Percentiles rank a stretch among this genome's conserved stretches.
These are phyloP conservation scores for Heliconius hewitsoni DNA, from an alignment of 1,140 invertebrate species.

Conservation along the genomic window DNA sequence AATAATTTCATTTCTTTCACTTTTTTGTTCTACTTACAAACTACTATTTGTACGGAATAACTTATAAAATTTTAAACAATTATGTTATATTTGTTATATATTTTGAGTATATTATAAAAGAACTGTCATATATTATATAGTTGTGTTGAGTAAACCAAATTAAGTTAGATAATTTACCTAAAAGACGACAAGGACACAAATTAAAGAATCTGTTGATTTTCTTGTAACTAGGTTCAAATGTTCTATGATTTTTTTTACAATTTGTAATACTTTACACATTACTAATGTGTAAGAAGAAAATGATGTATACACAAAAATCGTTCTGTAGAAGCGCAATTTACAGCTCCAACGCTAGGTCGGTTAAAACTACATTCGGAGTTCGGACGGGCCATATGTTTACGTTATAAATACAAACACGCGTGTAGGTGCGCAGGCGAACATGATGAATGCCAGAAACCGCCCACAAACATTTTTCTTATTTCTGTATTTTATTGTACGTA, in stretches of 20 bases:
- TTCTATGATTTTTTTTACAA: not conserved
- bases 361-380: slow-evolving; percentile 22
- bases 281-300: not conserved
- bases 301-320: not conserved
- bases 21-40: not conserved
- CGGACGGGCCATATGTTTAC: slow-evolving; percentile 66
- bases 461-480: slow-evolving; percentile 50
- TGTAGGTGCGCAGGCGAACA: slow-evolving; percentile 54
- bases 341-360: slow-evolving; percentile 39
- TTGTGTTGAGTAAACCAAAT: no score
- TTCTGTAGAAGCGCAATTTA: slow-evolving; percentile 31
- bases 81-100: no score
- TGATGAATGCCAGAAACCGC: slow-evolving; percentile 64
- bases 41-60: not conserved
- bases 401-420: slow-evolving; percentile 64
- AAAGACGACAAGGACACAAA: no score
- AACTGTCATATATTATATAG: no score
- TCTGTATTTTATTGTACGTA: slow-evolving; percentile 15
- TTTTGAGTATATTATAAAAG: no score
- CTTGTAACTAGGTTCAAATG: not conserved
- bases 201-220: not conserved
- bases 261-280: not conserved
- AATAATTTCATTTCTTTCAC: not conserved
- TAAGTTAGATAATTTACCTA: no score
- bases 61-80: no score